Percentiles rank a stretch among this genome's conserved stretches.
Conservation (phyloP, 2,797 vertebrate species). For the Syngnathus rostellatus region DNA sequence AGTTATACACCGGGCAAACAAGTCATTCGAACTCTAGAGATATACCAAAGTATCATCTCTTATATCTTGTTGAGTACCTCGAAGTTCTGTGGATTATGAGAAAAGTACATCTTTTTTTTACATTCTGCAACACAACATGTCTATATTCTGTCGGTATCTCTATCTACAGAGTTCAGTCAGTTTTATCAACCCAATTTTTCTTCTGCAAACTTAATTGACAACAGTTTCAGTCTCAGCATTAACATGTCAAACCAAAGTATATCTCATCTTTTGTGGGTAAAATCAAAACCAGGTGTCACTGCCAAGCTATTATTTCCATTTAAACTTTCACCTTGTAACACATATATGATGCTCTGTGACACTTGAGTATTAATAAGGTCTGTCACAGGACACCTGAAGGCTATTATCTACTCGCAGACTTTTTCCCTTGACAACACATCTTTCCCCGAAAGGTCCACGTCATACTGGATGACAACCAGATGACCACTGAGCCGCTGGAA, state of each 20-base stretch:
- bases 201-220: neutral
- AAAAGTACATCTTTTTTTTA: neutral
- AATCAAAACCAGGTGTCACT: conserved; percentile 33
- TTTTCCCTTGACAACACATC: conserved; percentile 13
- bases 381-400: conserved; percentile 12
- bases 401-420: conserved; percentile 1
- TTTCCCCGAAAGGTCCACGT: conserved; percentile 11
- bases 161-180: neutral
- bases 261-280: conserved; percentile 21
- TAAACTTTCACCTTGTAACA: neutral
- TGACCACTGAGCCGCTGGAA: conserved; percentile 31
- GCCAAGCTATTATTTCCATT: conserved; percentile 10
- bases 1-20: neutral
- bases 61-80: neutral
- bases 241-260: neutral
- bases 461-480: conserved; percentile 44
- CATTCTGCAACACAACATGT: neutral
- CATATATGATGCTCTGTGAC: neutral
- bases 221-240: conserved; percentile 5
- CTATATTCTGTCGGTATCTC: neutral
- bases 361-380: neutral
- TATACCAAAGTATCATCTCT: neutral
- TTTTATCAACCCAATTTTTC: neutral
- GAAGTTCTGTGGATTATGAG: neutral
- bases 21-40: no score